These are phyloP conservation scores for Campylomormyrus numenius DNA, from an alignment of 2,113 vertebrate genomes.

Conservation along the genomic window DNA sequence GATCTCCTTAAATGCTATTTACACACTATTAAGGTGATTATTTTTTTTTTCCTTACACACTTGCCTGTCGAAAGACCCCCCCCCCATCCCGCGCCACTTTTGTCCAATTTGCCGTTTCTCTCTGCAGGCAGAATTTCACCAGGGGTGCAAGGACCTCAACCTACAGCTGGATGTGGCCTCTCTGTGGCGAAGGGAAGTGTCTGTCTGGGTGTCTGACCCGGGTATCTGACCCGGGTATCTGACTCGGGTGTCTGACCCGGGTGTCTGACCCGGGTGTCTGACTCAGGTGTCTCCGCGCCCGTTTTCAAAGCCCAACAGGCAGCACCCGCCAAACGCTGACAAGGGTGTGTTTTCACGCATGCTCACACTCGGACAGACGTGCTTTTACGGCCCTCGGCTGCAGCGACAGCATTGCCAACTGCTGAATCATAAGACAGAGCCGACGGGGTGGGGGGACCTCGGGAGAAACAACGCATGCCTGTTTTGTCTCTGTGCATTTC, in stretches of 20 bases:
- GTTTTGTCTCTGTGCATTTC: background rate
- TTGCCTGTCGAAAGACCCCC: background rate
- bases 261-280: too few species aligned
- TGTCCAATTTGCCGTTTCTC: background rate
- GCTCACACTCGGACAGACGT: background rate
- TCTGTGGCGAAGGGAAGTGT: background rate
- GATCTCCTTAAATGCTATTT: slow-evolving; percentile 14
- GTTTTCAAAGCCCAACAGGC: background rate
- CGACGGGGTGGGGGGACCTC: background rate
- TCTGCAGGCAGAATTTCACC: background rate
- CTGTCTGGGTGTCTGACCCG: background rate
- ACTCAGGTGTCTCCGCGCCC: background rate
- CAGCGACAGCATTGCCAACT: background rate
- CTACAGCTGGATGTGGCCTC: background rate
- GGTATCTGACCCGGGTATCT: too few species aligned
- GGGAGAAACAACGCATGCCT: background rate
- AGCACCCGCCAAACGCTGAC: background rate
- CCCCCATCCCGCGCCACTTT: background rate
- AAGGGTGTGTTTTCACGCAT: background rate
- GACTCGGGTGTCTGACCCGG: background rate
- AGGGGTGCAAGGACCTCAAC: background rate
- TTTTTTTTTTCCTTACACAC: background rate
- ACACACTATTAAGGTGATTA: slow-evolving; percentile 13
- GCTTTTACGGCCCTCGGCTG: background rate
- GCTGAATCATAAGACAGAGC: slow-evolving; percentile 5